phyloP scores from a whole-genome alignment of 2,797 vertebrate genomes.

The Crenichthys baileyi region DNA sequence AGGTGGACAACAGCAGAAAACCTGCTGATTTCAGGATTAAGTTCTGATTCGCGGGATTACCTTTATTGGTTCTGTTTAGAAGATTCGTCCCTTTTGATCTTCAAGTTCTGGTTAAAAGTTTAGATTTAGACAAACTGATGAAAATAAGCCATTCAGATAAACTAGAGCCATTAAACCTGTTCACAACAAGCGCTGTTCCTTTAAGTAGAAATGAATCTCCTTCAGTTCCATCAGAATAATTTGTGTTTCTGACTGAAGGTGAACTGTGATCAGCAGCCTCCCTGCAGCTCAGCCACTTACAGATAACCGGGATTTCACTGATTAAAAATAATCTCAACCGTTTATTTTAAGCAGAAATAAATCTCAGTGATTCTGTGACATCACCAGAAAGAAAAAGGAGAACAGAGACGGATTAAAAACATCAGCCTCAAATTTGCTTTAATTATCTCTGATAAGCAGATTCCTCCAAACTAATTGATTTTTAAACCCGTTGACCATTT shows the following conservation, averaged over 20 bases:
- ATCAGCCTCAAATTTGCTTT: conserved; percentile 51
- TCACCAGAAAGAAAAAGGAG: conserved; percentile 23
- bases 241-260: background rate
- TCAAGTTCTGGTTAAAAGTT: no score
- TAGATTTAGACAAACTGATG: no score
- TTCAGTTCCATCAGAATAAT: background rate
- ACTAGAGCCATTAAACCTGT: no score
- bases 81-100: no score
- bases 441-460: conserved; percentile 72
- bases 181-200: background rate
- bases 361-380: conserved; percentile 8
- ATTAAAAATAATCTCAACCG: conserved; percentile 11
- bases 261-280: background rate
- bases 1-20: no score
- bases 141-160: no score
- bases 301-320: conserved; percentile 1
- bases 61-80: no score
- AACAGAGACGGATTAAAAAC: conserved; percentile 31
- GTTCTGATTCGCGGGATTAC: no score
- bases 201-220: background rate
- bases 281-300: background rate
- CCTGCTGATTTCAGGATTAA: no score
- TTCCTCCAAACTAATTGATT: conserved; percentile 67
- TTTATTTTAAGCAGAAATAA: conserved; percentile 7
- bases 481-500: conserved; percentile 65